Conservation (phyloP, 2,888 invertebrate genomes). For the Dicyrtoma fusca region DNA sequence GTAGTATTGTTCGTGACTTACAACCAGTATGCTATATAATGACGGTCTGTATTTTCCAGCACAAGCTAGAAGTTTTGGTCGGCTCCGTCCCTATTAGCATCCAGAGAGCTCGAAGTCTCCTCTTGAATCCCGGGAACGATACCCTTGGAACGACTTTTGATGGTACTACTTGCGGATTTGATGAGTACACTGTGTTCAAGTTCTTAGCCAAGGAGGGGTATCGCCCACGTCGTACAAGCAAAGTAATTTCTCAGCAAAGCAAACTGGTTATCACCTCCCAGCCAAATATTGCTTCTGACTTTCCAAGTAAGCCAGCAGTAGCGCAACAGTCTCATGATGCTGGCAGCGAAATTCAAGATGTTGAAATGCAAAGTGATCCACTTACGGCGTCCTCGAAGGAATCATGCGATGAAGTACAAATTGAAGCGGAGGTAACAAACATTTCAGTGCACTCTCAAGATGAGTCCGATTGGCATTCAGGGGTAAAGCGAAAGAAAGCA, state of each 20-base stretch:
- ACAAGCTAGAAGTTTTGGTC: constrained; percentile 29
- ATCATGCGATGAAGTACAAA: neutral
- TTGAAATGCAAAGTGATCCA: constrained; percentile 2
- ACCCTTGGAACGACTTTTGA: neutral
- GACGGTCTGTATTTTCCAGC: no score
- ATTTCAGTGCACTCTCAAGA: neutral
- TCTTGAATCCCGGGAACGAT: constrained; percentile 9
- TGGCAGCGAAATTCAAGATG: neutral
- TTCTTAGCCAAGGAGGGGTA: constrained; percentile 37
- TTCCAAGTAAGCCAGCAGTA: neutral
- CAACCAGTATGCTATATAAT: no score
- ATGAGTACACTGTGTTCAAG: constrained; percentile 39
- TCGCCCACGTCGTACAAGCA: constrained; percentile 23
- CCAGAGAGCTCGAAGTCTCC: constrained; percentile 30
- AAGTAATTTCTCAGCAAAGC: neutral
- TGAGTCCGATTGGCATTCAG: neutral
- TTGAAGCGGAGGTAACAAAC: no score
- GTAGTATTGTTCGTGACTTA: no score
- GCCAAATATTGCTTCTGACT: neutral
- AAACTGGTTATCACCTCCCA: no score
- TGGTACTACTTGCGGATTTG: constrained; percentile 20
- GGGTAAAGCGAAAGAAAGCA: neutral
- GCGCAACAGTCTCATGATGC: neutral
- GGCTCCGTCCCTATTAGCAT: constrained; percentile 23
- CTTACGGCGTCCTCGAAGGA: neutral